Evolutionary conservation across 2,113 vertebrate species (phyloP).

Genomic region (Rutilus rutilus): DNA sequence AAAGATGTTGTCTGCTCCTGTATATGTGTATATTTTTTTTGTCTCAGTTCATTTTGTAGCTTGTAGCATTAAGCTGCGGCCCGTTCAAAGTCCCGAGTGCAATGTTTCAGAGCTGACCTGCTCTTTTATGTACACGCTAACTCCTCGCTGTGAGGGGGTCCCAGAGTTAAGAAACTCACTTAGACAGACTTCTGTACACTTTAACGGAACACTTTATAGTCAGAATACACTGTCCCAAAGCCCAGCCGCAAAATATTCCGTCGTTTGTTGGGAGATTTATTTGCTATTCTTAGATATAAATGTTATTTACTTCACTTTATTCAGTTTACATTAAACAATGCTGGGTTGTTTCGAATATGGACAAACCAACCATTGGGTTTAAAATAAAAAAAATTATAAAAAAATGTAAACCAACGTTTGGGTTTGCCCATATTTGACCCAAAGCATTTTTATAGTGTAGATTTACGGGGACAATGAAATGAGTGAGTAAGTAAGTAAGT

Average conservation of each 20-base stretch:
- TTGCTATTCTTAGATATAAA: not conserved
- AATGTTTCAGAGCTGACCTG: conserved; percentile 69
- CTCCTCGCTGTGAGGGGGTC: conserved; percentile 80
- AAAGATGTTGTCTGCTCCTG: conserved; percentile 57
- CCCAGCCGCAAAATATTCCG: conserved; percentile 59
- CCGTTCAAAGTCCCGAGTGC: conserved; percentile 69
- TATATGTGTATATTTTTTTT: conserved; percentile 57
- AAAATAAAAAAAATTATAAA: too few relatives aligned
- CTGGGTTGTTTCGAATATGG: too few relatives aligned
- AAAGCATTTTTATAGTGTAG: not conserved
- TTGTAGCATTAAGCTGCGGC: conserved; percentile 64
- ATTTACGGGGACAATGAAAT: not conserved
- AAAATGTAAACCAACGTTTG: too few relatives aligned
- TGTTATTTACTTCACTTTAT: not conserved
- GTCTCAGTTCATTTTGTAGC: conserved; percentile 52
- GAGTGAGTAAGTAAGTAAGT: too few relatives aligned
- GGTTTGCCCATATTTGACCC: too few relatives aligned
- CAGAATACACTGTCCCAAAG: conserved; percentile 58
- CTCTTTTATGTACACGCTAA: conserved; percentile 77
- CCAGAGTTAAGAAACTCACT: conserved; percentile 80
- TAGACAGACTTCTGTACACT: conserved; percentile 72
- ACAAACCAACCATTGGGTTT: too few relatives aligned
- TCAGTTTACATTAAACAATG: not conserved
- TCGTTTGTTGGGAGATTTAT: not conserved
- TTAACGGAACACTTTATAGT: conserved; percentile 58